Evolutionary conservation across 1,140 invertebrate species (phyloP).

Genomic region (Drosophila dunni): DNA sequence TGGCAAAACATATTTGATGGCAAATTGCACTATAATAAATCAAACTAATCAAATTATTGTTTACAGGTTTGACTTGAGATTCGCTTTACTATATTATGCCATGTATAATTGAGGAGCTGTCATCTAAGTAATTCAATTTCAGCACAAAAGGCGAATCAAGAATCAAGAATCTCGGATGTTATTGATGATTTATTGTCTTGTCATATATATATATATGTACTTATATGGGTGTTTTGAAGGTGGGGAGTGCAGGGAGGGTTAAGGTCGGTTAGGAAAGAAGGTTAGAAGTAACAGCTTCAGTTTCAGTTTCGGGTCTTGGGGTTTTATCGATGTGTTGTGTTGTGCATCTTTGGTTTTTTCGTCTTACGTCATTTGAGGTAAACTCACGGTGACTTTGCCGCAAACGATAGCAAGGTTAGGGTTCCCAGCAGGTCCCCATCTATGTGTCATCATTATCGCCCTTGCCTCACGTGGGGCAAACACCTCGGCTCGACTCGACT

Average conservation of each 20-base stretch:
- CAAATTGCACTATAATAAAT: slow-evolving; percentile 16
- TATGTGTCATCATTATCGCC: slow-evolving; percentile 79
- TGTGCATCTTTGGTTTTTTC: slow-evolving; percentile 16
- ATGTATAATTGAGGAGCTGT: slow-evolving; percentile 19
- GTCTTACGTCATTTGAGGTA: slow-evolving; percentile 48
- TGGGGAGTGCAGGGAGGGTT: too few relatives aligned
- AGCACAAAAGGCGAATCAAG: not conserved
- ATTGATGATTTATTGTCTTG: slow-evolving; percentile 19
- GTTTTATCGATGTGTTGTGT: not conserved
- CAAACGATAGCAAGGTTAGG: slow-evolving; percentile 39
- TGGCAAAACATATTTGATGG: not conserved
- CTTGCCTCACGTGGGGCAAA: slow-evolving; percentile 39
- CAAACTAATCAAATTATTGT: slow-evolving; percentile 22
- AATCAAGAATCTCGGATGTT: slow-evolving; percentile 10
- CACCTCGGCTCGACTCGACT: not conserved
- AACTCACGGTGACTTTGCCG: slow-evolving; percentile 32
- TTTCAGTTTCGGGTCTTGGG: not conserved
- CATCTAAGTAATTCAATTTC: slow-evolving; percentile 21
- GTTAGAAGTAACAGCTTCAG: not conserved
- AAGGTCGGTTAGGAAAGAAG: not conserved
- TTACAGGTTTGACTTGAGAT: slow-evolving; percentile 7
- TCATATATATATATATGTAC: not conserved
- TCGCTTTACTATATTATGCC: slow-evolving; percentile 13
- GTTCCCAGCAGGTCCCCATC: slow-evolving; percentile 4
- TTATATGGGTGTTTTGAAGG: not conserved